phyloP scores from a whole-genome alignment of 2,797 vertebrate species.

The Calcarius lapponicus region DNA sequence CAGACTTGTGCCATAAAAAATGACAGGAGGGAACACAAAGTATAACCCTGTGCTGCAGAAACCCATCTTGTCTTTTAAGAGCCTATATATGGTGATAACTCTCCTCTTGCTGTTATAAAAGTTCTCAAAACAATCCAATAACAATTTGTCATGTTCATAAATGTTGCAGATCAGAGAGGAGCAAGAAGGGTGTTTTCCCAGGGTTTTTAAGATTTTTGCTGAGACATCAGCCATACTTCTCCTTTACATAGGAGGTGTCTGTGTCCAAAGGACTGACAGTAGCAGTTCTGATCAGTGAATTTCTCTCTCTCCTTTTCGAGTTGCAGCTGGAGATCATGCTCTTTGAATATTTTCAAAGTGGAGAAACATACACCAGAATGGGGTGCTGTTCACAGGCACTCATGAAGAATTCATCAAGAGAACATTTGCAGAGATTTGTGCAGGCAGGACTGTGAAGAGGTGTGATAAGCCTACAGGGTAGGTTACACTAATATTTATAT shows the following conservation, averaged over 20 bases:
- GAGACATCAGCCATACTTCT: background rate
- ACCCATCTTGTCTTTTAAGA: slow-evolving; percentile 5
- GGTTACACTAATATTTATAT: background rate
- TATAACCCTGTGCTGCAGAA: background rate
- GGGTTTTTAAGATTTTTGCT: background rate
- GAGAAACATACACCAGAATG: background rate
- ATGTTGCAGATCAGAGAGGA: background rate
- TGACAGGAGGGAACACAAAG: background rate
- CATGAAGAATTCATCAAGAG: background rate
- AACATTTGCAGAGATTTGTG: background rate
- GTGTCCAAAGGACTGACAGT: background rate
- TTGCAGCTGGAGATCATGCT: background rate
- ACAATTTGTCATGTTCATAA: background rate
- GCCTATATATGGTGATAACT: background rate
- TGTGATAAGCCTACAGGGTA: background rate
- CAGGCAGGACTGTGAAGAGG: background rate
- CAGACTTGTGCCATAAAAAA: slow-evolving; percentile 2
- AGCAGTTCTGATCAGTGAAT: background rate
- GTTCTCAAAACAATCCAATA: background rate
- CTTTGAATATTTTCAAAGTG: background rate
- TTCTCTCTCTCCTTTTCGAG: background rate
- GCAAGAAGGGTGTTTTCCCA: background rate
- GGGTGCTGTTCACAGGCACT: background rate
- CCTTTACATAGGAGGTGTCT: background rate
- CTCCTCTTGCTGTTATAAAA: background rate